phyloP scores from a whole-genome alignment of 1,140 invertebrate genomes.

The Drosophila guanche region DNA sequence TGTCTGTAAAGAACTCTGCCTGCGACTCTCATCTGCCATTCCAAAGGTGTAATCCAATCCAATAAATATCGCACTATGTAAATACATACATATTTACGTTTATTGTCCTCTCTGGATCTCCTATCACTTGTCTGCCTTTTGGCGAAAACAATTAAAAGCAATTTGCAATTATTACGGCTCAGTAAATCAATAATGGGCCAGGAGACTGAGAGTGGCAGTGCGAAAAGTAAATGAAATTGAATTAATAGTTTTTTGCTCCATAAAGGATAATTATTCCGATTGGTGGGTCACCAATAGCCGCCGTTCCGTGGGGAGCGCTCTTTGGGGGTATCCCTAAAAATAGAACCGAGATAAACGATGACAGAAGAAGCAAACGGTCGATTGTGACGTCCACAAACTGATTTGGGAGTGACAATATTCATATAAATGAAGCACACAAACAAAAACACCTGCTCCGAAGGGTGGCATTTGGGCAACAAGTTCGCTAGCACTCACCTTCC shows the following conservation, averaged over 20 bases:
- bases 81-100: background rate
- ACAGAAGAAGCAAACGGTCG: constrained; percentile 18
- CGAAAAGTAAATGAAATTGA: constrained; percentile 58
- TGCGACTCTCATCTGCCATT: background rate
- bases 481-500: constrained; percentile 9
- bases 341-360: constrained; percentile 31
- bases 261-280: constrained; percentile 65
- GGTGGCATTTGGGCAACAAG: constrained; percentile 60
- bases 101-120: constrained; percentile 1
- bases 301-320: background rate
- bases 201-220: constrained; percentile 32
- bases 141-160: constrained; percentile 72
- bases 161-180: constrained; percentile 72
- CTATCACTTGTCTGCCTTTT: constrained; percentile 28
- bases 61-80: constrained; percentile 6
- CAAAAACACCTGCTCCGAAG: constrained; percentile 18
- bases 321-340: constrained; percentile 26
- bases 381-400: constrained; percentile 3
- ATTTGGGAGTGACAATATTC: background rate
- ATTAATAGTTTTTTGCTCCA: constrained; percentile 68
- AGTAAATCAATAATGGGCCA: constrained; percentile 69
- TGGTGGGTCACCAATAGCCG: constrained; percentile 41
- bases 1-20: background rate
- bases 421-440: background rate
- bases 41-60: constrained; percentile 36